These are phyloP conservation scores for Hyles lineata DNA, from an alignment of 2,888 invertebrate species.

Conservation along the genomic window DNA sequence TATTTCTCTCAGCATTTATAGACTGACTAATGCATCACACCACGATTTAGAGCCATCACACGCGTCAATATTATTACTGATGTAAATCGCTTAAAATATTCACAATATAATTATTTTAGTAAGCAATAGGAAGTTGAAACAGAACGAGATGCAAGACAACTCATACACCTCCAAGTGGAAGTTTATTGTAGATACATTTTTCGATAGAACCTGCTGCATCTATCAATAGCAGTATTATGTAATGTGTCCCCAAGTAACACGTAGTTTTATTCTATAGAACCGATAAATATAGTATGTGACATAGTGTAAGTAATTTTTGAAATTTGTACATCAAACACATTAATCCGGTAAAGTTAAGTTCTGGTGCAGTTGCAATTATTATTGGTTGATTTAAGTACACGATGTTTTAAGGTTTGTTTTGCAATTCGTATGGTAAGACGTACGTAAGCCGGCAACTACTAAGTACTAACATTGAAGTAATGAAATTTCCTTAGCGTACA, in stretches of 20 bases:
- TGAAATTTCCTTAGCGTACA: slow-evolving; percentile 7
- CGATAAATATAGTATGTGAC: slow-evolving; percentile 57
- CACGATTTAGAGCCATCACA: slow-evolving; percentile 65
- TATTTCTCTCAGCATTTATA: slow-evolving; percentile 57
- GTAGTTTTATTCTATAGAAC: slow-evolving; percentile 63
- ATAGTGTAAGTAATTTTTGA: slow-evolving; percentile 56
- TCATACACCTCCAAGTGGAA: slow-evolving; percentile 25
- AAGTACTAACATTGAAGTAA: slow-evolving; percentile 5
- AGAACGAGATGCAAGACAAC: slow-evolving; percentile 43
- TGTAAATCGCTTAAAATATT: slow-evolving; percentile 47
- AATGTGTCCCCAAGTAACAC: slow-evolving; percentile 66
- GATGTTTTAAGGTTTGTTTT: slow-evolving; percentile 14
- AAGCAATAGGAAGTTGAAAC: slow-evolving; percentile 58
- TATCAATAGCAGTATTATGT: slow-evolving; percentile 72
- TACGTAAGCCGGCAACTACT: slow-evolving; percentile 9
- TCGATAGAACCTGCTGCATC: slow-evolving; percentile 64
- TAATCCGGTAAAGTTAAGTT: slow-evolving; percentile 42
- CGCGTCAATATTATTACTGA: slow-evolving; percentile 45
- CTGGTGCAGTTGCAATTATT: slow-evolving; percentile 18
- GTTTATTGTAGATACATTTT: slow-evolving; percentile 28
- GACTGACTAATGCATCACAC: slow-evolving; percentile 75
- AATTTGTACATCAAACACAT: slow-evolving; percentile 56
- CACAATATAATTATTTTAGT: slow-evolving; percentile 54
- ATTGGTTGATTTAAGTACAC: slow-evolving; percentile 13
- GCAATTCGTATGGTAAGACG: slow-evolving; percentile 12